Conservation (phyloP, 1,140 invertebrate species). For the Berghia stephanieae region DNA sequence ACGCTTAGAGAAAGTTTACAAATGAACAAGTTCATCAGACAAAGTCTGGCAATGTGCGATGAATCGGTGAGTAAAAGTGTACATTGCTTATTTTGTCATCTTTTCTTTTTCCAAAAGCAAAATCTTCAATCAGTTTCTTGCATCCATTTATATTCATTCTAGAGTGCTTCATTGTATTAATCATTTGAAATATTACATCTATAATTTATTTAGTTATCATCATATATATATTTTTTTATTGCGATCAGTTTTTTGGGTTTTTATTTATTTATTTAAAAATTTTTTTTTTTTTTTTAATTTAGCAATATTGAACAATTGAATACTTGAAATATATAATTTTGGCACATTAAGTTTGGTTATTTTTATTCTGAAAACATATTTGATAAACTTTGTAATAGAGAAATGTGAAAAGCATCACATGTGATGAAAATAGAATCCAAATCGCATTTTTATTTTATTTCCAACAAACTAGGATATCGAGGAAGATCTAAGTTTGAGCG, state of each 20-base stretch:
- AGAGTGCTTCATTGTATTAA: too few relatives aligned
- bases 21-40: conserved; percentile 48
- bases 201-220: not conserved
- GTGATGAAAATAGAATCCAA: too few relatives aligned
- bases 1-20: conserved; percentile 58
- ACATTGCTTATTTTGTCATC: not conserved
- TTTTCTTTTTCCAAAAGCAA: too few relatives aligned
- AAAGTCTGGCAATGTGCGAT: conserved; percentile 52
- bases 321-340: not conserved
- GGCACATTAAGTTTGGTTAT: too few relatives aligned
- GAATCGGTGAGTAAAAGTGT: conserved; percentile 46
- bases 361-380: too few relatives aligned
- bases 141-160: too few relatives aligned
- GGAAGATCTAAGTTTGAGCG: too few relatives aligned
- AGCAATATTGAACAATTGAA: not conserved
- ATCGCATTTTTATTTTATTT: too few relatives aligned
- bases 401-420: too few relatives aligned
- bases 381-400: too few relatives aligned
- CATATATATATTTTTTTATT: not conserved
- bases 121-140: too few relatives aligned
- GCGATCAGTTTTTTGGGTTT: not conserved
- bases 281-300: not conserved
- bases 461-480: too few relatives aligned
- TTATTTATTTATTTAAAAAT: not conserved
- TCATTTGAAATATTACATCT: not conserved